A percentile compares a stretch with the other conserved stretches of the same genome.
Conservation (phyloP, 2,113 vertebrate species). For the Lipophrys pholis region DNA sequence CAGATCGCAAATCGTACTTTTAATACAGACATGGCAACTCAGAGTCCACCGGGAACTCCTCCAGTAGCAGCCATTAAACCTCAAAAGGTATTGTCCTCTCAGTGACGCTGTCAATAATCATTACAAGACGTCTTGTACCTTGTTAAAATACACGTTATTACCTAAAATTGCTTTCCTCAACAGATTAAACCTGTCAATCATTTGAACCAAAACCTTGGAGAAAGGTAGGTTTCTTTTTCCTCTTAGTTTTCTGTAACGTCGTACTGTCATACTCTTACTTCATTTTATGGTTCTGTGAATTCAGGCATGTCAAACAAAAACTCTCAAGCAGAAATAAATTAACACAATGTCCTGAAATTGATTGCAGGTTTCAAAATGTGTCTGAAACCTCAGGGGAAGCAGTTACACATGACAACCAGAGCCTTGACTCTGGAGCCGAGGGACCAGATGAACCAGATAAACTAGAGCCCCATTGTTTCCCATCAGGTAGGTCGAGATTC, state of each 20-base stretch:
- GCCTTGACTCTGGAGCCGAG: constrained; percentile 63
- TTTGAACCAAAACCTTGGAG: constrained; percentile 82
- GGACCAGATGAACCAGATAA: constrained; percentile 61
- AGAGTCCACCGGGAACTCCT: constrained; percentile 90
- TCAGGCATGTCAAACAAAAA: no score
- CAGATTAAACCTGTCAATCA: constrained; percentile 88
- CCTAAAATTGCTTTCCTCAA: constrained; percentile 28
- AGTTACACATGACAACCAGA: constrained; percentile 64
- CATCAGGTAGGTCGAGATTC: constrained; percentile 56
- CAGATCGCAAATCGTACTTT: constrained; percentile 94
- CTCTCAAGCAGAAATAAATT: no score
- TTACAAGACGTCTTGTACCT: not conserved
- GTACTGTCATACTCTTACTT: no score
- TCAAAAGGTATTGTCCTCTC: constrained; percentile 84
- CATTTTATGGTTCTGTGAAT: no score
- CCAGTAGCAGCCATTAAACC: constrained; percentile 88
- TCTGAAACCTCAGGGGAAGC: constrained; percentile 83
- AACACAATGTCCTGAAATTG: not conserved
- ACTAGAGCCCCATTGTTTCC: constrained; percentile 41
- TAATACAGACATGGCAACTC: constrained; percentile 85
- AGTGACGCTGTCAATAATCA: not conserved
- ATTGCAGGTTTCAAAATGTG: constrained; percentile 83
- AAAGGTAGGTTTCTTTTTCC: constrained; percentile 85
- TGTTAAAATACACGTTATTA: not conserved
- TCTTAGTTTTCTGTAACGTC: not conserved